Conservation (phyloP, 2,888 invertebrate species). For the Ypsolopha scabrella region DNA sequence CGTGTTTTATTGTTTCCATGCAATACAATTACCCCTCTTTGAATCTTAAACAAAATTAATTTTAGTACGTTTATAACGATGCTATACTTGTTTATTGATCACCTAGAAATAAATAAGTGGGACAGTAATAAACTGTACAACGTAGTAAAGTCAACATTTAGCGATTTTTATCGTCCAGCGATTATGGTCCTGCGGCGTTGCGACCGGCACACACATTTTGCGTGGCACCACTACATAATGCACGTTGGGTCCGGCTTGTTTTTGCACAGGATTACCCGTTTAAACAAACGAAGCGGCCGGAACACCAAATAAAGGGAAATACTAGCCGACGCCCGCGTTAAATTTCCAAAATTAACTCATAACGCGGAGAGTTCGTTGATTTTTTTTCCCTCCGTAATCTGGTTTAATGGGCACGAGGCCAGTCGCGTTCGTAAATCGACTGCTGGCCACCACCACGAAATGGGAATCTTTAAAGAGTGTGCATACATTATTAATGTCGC, state of each 20-base stretch:
- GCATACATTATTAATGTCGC: constrained; percentile 62
- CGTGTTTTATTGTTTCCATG: neutral
- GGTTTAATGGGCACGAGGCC: constrained; percentile 65
- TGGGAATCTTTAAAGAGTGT: constrained; percentile 63
- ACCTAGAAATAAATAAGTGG: too few species aligned
- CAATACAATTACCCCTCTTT: too few species aligned
- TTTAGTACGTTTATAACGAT: too few species aligned
- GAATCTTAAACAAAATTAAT: too few species aligned
- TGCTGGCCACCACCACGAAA: constrained; percentile 56
- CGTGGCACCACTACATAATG: constrained; percentile 44
- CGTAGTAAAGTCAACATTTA: constrained; percentile 29
- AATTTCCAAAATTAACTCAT: constrained; percentile 70
- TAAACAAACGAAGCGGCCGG: constrained; percentile 58
- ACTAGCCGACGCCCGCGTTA: constrained; percentile 58
- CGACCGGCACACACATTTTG: constrained; percentile 45
- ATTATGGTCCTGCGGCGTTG: constrained; percentile 42
- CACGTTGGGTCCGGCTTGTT: constrained; percentile 33
- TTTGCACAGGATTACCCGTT: constrained; percentile 61
- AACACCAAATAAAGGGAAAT: constrained; percentile 63
- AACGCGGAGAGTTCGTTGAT: constrained; percentile 60
- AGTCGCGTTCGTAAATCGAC: constrained; percentile 61
- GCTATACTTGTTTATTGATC: too few species aligned
- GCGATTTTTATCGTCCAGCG: constrained; percentile 56
- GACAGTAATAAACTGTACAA: too few species aligned
- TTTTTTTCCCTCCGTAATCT: constrained; percentile 63